phyloP scores from a whole-genome alignment of 2,888 invertebrate genomes.

The Blastobasis lacticolella region DNA sequence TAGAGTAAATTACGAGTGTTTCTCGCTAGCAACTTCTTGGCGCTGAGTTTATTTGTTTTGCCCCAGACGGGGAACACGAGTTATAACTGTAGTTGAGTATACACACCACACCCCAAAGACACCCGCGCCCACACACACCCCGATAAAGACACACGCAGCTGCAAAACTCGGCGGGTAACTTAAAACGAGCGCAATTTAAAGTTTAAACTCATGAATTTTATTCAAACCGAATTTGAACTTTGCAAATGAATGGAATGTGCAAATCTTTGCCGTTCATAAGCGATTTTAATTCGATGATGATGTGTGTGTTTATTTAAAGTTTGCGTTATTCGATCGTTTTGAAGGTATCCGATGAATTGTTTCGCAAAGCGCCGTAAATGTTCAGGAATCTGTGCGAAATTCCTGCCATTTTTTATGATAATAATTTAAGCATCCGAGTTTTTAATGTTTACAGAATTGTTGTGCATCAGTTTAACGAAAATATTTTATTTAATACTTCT shows the following conservation, averaged over 20 bases:
- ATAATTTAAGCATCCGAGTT: too few relatives aligned
- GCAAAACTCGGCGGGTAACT: slow-evolving; percentile 24
- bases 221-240: slow-evolving; percentile 7
- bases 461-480: too few relatives aligned
- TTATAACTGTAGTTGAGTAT: slow-evolving; percentile 8
- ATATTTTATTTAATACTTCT: too few relatives aligned
- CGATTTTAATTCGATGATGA: too few relatives aligned
- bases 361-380: too few relatives aligned
- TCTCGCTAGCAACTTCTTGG: slow-evolving; percentile 14
- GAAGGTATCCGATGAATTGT: too few relatives aligned
- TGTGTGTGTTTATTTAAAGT: too few relatives aligned
- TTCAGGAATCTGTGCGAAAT: too few relatives aligned
- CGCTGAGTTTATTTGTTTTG: slow-evolving; percentile 17
- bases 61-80: slow-evolving; percentile 11
- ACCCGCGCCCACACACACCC: background rate
- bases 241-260: background rate
- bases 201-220: slow-evolving; percentile 29
- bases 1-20: slow-evolving; percentile 16
- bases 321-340: too few relatives aligned
- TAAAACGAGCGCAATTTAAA: slow-evolving; percentile 32
- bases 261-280: too few relatives aligned
- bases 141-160: slow-evolving; percentile 20
- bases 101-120: background rate
- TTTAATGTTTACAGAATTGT: too few relatives aligned
- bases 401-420: too few relatives aligned